Base-by-base conservation (phyloP, 2,888 invertebrate species). In the Dynastes grantii region DNA sequence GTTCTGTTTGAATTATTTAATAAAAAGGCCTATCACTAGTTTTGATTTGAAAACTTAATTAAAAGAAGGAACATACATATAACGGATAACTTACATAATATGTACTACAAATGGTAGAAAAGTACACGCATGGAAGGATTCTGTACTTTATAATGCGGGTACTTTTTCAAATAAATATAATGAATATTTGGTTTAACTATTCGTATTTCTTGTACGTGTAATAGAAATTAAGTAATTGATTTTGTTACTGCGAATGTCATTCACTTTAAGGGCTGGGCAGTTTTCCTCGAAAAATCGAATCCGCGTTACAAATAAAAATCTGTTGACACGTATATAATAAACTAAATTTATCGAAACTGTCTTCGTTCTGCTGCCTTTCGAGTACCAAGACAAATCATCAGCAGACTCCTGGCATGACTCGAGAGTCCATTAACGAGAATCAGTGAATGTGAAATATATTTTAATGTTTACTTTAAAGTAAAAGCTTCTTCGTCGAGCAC, bases 391-490 rank as follows among this genome's bases (percentile, higher is more conserved):
- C 55, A 55, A 55, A 55, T 55, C 55, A 55, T 22, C 22, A 55
- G 55, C 55, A 55, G 55, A 55, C 55, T 45, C 45, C 45, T 8
- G 45, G 11, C 45, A 45, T 45, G 45, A 45, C 22, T 55, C 22
- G 55, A 55, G 55, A 55, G 55, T 55, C 55, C 55, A 55, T 55
- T 55, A 55, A 55, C 55, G 27, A 22, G 22, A 55, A 55, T 55
- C 55, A 22, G 55, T 22, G 55, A 22, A 55, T 5, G 55, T 16
- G 22, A 22, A 22, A 55, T 22, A 55, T 22, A 55, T 55, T 55
- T 55, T 55, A 55, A 55, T 55, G 55, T 55, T 55, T 55, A 22
- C 55, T 55, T 55, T 55, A 55, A 55, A 55, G 55, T 22, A 55
- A 22, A 55, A 55, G 22, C 55, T 22, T 55, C 22, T 22, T 55